phyloP scores from a whole-genome alignment of 1,140 invertebrate genomes.

The Varroa destructor region DNA sequence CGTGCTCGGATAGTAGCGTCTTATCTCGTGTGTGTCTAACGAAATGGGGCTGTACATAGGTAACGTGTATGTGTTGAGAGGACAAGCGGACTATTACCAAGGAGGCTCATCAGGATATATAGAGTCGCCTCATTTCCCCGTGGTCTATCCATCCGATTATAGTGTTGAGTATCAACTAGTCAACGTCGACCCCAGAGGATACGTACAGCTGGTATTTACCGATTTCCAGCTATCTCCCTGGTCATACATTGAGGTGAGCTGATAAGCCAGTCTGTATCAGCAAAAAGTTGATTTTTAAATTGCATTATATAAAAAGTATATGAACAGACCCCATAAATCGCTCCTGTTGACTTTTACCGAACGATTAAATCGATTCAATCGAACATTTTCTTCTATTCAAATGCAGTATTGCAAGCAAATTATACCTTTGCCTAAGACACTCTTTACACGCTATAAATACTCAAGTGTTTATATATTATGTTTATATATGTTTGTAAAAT shows the following conservation, averaged over 20 bases:
- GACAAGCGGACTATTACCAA: conserved; percentile 38
- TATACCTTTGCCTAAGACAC: background rate
- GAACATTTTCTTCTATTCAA: background rate
- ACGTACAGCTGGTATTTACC: conserved; percentile 52
- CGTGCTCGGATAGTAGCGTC: too few relatives aligned
- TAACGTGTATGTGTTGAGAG: conserved; percentile 50
- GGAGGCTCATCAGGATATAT: conserved; percentile 40
- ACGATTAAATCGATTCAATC: background rate
- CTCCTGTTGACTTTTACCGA: background rate
- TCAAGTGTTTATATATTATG: conserved; percentile 10
- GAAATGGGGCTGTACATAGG: conserved; percentile 41
- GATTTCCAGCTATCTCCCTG: conserved; percentile 55
- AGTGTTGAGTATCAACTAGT: conserved; percentile 53
- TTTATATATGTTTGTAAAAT: conserved; percentile 6
- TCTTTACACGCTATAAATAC: background rate
- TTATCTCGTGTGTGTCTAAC: too few relatives aligned
- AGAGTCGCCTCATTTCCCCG: conserved; percentile 55
- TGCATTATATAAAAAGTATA: background rate
- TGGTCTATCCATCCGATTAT: conserved; percentile 54
- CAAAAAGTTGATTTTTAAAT: background rate
- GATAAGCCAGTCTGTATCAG: background rate
- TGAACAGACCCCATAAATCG: background rate
- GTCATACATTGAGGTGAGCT: conserved; percentile 53
- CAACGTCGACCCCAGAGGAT: conserved; percentile 45
- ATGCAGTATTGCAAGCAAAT: too few relatives aligned